These are phyloP conservation scores for Leptinotarsa defecta DNA, from an alignment of 1,140 invertebrate species.

Conservation along the genomic window DNA sequence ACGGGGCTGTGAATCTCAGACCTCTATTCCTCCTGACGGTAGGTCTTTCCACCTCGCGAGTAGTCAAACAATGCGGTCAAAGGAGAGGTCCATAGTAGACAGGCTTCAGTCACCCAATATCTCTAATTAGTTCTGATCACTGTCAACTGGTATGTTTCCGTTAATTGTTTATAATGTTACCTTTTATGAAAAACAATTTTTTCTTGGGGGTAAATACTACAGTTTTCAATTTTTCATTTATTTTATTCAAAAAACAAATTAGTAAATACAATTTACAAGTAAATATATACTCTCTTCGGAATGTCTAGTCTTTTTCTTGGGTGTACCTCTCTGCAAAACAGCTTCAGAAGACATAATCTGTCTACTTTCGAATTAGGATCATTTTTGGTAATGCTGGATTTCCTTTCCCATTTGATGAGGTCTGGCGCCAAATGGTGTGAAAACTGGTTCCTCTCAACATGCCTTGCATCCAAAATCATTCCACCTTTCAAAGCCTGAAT, in stretches of 20 bases:
- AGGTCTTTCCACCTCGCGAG: not conserved
- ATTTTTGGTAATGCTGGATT: constrained; percentile 55
- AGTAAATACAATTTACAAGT: too few relatives aligned
- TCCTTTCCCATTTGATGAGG: constrained; percentile 71
- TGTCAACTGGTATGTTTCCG: too few relatives aligned
- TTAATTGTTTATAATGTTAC: too few relatives aligned
- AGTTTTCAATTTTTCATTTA: too few relatives aligned
- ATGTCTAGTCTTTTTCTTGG: too few relatives aligned
- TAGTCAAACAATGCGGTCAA: constrained; percentile 15
- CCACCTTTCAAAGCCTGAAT: constrained; percentile 85
- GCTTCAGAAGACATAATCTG: constrained; percentile 51
- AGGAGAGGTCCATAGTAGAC: not conserved
- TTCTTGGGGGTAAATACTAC: too few relatives aligned
- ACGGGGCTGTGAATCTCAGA: constrained; percentile 8
- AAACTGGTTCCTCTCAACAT: constrained; percentile 73
- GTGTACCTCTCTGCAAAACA: not conserved
- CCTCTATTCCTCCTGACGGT: not conserved
- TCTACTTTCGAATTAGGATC: constrained; percentile 16
- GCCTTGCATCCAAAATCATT: constrained; percentile 85
- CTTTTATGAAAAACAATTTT: too few relatives aligned
- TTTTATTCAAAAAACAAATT: too few relatives aligned
- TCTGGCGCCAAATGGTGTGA: constrained; percentile 73
- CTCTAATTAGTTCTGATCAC: too few relatives aligned
- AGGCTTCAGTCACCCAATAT: not conserved
- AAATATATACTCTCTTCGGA: too few relatives aligned